Percentiles rank a stretch among this genome's conserved stretches.
These are phyloP conservation scores for Hypanus sabinus DNA, from an alignment of 2,113 vertebrate genomes.

Conservation along the genomic window DNA sequence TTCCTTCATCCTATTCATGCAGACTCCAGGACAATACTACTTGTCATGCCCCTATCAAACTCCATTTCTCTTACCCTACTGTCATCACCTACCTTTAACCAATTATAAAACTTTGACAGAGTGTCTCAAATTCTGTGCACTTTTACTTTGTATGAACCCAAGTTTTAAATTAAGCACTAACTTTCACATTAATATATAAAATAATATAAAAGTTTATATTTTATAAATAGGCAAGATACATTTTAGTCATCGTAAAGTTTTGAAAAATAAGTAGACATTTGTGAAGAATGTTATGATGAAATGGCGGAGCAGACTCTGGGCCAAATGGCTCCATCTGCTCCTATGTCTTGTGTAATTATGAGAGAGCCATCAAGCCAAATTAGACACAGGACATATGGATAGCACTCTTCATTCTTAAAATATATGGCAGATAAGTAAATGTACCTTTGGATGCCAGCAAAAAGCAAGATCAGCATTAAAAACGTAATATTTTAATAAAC, in stretches of 20 bases:
- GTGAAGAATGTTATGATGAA: too few relatives aligned
- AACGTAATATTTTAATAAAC: background rate
- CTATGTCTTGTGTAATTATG: too few relatives aligned
- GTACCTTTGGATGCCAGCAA: background rate
- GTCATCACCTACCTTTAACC: background rate
- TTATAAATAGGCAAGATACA: background rate
- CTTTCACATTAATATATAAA: too few relatives aligned
- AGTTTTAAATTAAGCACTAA: background rate
- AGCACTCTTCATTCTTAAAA: background rate
- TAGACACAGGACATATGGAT: background rate
- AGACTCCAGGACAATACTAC: background rate
- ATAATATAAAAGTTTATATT: background rate
- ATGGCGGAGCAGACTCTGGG: too few relatives aligned
- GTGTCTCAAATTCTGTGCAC: background rate
- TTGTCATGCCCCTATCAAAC: background rate
- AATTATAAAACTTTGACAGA: background rate
- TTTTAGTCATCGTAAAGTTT: too few relatives aligned
- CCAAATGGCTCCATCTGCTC: too few relatives aligned
- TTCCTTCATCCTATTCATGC: background rate
- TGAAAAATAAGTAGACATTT: too few relatives aligned
- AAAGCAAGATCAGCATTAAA: background rate
- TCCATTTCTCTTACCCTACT: background rate
- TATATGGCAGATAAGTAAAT: background rate
- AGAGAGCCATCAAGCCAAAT: background rate
- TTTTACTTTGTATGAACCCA: background rate